These are phyloP conservation scores for Forbesichthys papilliferus DNA, from an alignment of 2,113 vertebrate species.

Conservation along the genomic window DNA sequence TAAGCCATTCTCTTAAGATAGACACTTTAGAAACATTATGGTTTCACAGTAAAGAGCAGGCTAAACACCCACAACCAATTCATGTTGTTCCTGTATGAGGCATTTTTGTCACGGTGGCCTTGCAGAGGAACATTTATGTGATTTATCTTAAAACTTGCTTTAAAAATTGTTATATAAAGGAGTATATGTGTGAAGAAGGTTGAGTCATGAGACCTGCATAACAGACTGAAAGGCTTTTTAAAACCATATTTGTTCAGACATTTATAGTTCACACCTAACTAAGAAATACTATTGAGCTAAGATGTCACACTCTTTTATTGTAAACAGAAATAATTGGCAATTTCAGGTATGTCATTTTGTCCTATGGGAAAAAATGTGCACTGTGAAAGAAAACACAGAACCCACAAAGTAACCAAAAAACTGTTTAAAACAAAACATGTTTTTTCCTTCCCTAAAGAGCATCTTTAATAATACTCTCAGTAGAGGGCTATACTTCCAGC, in stretches of 20 bases:
- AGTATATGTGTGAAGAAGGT: too few relatives aligned
- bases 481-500: neutral
- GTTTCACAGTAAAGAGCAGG: slow-evolving; percentile 63
- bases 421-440: too few relatives aligned
- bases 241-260: neutral
- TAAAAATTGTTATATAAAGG: too few relatives aligned
- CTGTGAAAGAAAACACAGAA: too few relatives aligned
- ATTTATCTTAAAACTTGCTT: too few relatives aligned
- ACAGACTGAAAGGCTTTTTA: neutral
- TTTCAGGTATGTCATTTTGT: too few relatives aligned
- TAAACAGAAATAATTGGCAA: too few relatives aligned
- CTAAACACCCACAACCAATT: slow-evolving; percentile 31
- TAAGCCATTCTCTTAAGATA: slow-evolving; percentile 1
- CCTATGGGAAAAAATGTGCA: too few relatives aligned
- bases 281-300: neutral
- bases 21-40: slow-evolving; percentile 7
- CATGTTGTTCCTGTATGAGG: slow-evolving; percentile 15
- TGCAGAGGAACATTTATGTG: slow-evolving; percentile 8
- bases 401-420: too few relatives aligned
- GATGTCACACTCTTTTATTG: too few relatives aligned
- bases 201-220: too few relatives aligned
- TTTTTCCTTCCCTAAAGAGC: too few relatives aligned
- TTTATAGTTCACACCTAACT: neutral
- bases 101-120: slow-evolving; percentile 17
- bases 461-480: neutral